phyloP scores from a whole-genome alignment of 1,140 invertebrate species.

The Macrobrachium nipponense region DNA sequence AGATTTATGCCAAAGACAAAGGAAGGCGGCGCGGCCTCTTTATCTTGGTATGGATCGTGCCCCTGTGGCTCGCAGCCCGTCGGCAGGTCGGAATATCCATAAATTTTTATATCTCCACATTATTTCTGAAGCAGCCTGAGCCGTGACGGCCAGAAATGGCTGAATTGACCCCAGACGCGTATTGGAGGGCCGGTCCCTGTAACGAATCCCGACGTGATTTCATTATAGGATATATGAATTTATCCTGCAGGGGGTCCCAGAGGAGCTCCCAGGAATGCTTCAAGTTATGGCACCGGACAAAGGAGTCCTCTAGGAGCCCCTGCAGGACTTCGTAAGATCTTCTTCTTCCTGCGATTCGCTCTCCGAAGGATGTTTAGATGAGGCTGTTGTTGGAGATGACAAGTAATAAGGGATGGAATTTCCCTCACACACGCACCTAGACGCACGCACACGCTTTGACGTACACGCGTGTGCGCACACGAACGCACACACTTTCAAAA shows the following conservation, averaged over 20 bases:
- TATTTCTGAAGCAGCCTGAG: conserved; percentile 47
- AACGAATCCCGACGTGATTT: conserved; percentile 60
- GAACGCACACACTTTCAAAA: too few relatives aligned
- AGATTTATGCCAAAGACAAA: conserved; percentile 54
- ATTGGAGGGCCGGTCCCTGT: conserved; percentile 18
- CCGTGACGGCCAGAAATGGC: conserved; percentile 37
- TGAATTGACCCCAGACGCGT: conserved; percentile 39
- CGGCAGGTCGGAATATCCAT: conserved; percentile 54
- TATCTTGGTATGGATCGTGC: conserved; percentile 17
- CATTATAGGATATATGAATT: conserved; percentile 61
- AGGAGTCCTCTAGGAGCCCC: conserved; percentile 10
- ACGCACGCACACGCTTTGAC: too few relatives aligned
- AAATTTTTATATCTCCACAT: conserved; percentile 61
- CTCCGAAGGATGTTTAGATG: too few relatives aligned
- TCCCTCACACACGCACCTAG: too few relatives aligned
- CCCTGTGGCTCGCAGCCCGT: conserved; percentile 40
- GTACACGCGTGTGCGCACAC: too few relatives aligned
- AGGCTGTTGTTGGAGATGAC: neutral
- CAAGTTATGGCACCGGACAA: conserved; percentile 28
- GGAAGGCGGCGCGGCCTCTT: conserved; percentile 9
- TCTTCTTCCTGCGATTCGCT: neutral
- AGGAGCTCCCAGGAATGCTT: conserved; percentile 19
- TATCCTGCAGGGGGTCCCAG: conserved; percentile 28
- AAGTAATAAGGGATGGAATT: conserved; percentile 39
- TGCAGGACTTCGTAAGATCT: neutral